These are phyloP conservation scores for Drosophila subquinaria DNA, from an alignment of 2,888 invertebrate species.

Conservation along the genomic window DNA sequence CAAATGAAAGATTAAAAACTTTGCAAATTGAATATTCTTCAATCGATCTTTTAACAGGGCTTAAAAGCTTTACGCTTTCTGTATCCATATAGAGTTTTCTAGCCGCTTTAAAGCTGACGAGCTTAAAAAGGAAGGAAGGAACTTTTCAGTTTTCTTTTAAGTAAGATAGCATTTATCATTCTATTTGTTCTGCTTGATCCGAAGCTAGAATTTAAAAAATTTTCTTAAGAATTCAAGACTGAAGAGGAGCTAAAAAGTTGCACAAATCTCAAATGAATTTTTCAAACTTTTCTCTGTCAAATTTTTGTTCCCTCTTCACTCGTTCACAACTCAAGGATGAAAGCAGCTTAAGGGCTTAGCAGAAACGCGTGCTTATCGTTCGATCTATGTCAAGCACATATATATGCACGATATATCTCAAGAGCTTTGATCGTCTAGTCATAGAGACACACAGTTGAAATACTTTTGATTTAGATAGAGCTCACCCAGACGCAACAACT, in stretches of 20 bases:
- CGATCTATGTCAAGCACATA: neutral
- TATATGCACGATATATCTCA: neutral
- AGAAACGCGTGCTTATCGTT: neutral
- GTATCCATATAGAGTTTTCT: neutral
- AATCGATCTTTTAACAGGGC: neutral
- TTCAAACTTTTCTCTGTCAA: neutral
- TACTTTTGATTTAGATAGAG: conserved; percentile 25
- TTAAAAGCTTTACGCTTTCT: neutral
- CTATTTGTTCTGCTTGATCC: no score
- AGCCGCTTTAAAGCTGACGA: no score
- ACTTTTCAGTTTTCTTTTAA: no score
- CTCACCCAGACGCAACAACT: conserved; percentile 27
- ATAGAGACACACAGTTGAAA: conserved; percentile 7
- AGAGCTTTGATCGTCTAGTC: conserved; percentile 1
- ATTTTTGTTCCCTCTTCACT: no score
- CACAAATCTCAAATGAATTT: neutral
- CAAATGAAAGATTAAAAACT: no score
- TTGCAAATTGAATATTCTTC: no score
- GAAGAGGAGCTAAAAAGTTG: neutral
- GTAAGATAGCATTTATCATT: no score
- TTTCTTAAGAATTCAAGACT: neutral
- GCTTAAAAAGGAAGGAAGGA: no score
- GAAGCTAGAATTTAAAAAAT: no score
- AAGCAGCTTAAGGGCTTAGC: conserved; percentile 5
- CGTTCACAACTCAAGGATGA: neutral